Base-by-base conservation (phyloP, 1,140 invertebrate species). In the Homalodisca vitripennis region DNA sequence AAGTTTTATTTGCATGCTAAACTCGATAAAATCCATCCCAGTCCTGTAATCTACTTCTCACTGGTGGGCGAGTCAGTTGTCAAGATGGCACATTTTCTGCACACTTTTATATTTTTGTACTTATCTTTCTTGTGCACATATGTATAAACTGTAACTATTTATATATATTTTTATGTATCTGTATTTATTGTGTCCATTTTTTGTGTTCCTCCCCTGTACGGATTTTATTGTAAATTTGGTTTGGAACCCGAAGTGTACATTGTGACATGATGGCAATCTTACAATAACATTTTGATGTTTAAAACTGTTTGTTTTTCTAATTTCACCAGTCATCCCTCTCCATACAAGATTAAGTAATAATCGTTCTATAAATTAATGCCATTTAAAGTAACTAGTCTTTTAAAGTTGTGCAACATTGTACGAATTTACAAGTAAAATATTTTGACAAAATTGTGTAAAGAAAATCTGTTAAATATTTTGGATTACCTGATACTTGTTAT, bases 261-360 rank as follows among this genome's bases (percentile, higher is more conserved):
- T 72, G 62, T 72, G 63, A 66, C 55, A 72, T 53, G 55, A 53
- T 72, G 70, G 70, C 70, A 72, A 72, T 72, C 70, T 72, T 65
- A 72, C 51, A 70, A 72, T 72, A 72, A 72, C 32, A 70, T 70
- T 72, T 72, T 51, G 67, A 72, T 72, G 68, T 72, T 72, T 70
- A 68, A 70, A 57, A 24, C 29, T 71, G 34, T 55, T 53, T 68
- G 48, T 65, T 41, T 71, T 66, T n/a, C 27, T 68, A 64, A 67
- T 66, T 68, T 27, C 55, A 27, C 55, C 55, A 30, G 6, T 53
- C 6, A 12, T 53, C 10, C 22, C 48, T 24, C 17, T 10, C 17
- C 6, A 41, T 41, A 41, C 17, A 41, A 41, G 6, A n/a, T n/a
- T n/a, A n/a, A n/a, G n/a, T n/a, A n/a, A n/a, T n/a, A n/a, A n/a